Evolutionary conservation across 2,797 vertebrate species (phyloP), one percentile per base, ranked within the genome.

Genomic region (Sandelia bainsii): DNA sequence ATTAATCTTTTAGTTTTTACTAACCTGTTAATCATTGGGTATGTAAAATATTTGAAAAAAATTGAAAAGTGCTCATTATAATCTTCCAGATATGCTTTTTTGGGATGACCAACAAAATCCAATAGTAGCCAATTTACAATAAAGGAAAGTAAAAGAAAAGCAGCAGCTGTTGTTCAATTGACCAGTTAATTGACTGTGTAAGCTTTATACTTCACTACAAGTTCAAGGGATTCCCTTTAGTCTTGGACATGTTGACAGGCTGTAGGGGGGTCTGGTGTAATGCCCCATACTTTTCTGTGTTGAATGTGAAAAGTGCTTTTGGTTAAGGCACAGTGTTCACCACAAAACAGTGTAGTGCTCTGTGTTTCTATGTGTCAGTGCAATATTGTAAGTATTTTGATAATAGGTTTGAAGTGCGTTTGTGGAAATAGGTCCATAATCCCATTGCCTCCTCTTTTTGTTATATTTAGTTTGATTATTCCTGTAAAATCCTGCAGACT

Each of bases 401-500:
- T 27, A 46, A 42, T 12, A 34, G 1, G 25, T 29, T 32, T 52
- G 10, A 46, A 45, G n/a, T 52, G 27, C 72, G 34, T 44, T 1
- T 25, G 12, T 49, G 34, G 14, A 37, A 48, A 34, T 14, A 16
- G 17, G 51, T 48, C 6, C 39, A 19, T 40, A 19, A 13, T 42
- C 11, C n/a, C 6, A 8, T 8, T 17, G 3, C 7, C 9, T 42
- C 5, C 14, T 52, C 14, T 39, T 29, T 50, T 40, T 25, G 6
- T 23, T 32, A 8, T 65, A n/a, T 32, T 49, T 13, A 37, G 6
- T 50, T 62, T 65, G 13, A 20, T 44, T 62, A 64, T 42, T 37
- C 32, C 25, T 37, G 3, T 22, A 45, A 52, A 62, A 39, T 53
- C 34, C 1, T 44, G 48, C 22, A 42, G 44, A 37, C 44, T 51